Conservation (phyloP, 2,113 vertebrate species). For the Ageneiosus marmoratus region DNA sequence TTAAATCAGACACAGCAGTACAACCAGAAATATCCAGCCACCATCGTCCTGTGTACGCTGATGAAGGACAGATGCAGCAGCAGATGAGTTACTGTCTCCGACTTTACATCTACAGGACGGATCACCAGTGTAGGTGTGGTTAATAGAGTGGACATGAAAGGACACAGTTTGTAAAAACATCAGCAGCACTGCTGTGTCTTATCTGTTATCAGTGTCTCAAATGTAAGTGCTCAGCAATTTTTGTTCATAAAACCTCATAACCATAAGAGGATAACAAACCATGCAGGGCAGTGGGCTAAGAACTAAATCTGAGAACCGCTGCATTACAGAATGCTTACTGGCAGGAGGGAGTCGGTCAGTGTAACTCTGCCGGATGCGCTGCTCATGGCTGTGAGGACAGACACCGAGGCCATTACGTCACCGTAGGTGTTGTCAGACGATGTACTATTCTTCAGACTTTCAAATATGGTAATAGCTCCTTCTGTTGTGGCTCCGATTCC, state of each 20-base stretch:
- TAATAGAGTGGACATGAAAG: too few species aligned
- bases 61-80: too few species aligned
- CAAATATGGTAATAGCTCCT: conserved; percentile 59
- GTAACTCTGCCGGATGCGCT: rapidly evolving
- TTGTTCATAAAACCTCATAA: neutral
- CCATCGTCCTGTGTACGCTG: too few species aligned
- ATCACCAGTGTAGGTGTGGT: too few species aligned
- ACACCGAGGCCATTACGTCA: conserved; percentile 58
- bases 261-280: neutral
- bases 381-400: conserved; percentile 57
- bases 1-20: too few species aligned
- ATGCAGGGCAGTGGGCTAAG: neutral
- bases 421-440: neutral
- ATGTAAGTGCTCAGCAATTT: neutral
- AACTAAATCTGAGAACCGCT: neutral
- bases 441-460: conserved; percentile 58
- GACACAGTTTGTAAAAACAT: too few species aligned
- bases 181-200: too few species aligned
- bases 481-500: conserved; percentile 63
- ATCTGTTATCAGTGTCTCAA: too few species aligned
- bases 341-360: conserved; percentile 47
- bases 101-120: too few species aligned
- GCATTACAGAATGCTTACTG: conserved; percentile 54
- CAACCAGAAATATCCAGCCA: too few species aligned
- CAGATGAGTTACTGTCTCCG: too few species aligned